Evolutionary conservation across 2,797 vertebrate genomes (phyloP).

Genomic region (Anisognathus igniventris): DNA sequence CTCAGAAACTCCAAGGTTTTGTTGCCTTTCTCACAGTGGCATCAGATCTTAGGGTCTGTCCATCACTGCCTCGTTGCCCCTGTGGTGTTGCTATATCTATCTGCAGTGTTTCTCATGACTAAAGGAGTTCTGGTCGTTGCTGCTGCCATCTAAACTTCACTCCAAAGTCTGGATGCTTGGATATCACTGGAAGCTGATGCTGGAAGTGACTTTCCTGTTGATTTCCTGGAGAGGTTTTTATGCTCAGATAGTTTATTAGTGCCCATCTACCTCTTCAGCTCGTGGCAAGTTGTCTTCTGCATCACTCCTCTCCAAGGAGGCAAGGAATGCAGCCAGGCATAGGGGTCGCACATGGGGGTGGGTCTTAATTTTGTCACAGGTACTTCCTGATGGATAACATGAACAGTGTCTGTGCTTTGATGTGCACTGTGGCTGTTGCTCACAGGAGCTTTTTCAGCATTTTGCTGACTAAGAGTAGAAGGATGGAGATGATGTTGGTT

Average conservation of each 20-base stretch:
- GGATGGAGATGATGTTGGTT: not conserved
- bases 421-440: rapidly evolving
- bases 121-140: not conserved
- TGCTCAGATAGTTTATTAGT: not conserved
- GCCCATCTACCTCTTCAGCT: not conserved
- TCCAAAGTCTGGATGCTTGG: not conserved
- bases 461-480: not conserved
- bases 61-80: not conserved
- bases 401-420: not conserved
- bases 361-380: not conserved
- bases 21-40: not conserved
- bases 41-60: not conserved
- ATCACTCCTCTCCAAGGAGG: not conserved
- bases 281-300: not conserved
- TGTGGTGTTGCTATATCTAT: not conserved
- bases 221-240: not conserved
- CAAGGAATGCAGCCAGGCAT: not conserved
- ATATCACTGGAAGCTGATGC: not conserved
- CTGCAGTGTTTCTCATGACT: not conserved
- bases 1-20: not conserved
- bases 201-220: not conserved
- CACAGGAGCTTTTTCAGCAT: not conserved
- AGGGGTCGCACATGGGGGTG: not conserved
- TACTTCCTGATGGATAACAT: not conserved
- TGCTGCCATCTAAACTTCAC: not conserved